Evolutionary conservation across 2,113 vertebrate genomes (phyloP).

Genomic region (Drymodes brunneopygia): DNA sequence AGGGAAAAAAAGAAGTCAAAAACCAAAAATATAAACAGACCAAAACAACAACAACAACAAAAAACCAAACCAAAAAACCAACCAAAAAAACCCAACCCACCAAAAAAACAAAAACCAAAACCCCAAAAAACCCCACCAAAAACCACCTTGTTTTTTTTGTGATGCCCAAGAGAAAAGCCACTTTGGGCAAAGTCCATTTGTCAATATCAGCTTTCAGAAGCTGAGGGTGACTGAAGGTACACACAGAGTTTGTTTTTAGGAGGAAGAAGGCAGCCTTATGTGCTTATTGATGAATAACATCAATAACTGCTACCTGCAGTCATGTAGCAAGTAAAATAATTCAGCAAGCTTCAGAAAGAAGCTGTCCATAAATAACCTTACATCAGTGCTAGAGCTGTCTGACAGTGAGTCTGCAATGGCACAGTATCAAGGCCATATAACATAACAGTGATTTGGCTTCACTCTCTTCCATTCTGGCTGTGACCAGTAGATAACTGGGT

Average conservation of each 20-base stretch:
- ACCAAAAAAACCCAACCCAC: too few relatives aligned
- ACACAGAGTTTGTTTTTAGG: background rate
- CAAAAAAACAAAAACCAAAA: too few relatives aligned
- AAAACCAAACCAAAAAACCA: too few relatives aligned
- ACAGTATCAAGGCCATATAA: background rate
- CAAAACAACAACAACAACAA: too few relatives aligned
- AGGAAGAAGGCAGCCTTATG: background rate
- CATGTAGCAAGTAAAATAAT: background rate
- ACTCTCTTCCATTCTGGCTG: background rate
- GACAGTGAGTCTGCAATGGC: background rate
- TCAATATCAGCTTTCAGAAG: background rate
- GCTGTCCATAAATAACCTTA: background rate
- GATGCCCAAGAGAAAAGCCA: background rate
- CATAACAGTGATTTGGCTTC: background rate
- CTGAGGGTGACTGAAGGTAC: background rate
- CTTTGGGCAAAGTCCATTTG: background rate
- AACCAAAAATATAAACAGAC: background rate
- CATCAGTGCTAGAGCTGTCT: background rate
- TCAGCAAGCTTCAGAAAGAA: background rate
- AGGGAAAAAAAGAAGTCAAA: accelerated
- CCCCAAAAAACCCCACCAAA: too few relatives aligned
- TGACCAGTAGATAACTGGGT: background rate
- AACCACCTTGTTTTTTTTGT: background rate
- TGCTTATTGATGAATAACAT: background rate
- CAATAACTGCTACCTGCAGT: background rate